Conservation (phyloP, 2,113 vertebrate species). For the Myotis yumanensis region DNA sequence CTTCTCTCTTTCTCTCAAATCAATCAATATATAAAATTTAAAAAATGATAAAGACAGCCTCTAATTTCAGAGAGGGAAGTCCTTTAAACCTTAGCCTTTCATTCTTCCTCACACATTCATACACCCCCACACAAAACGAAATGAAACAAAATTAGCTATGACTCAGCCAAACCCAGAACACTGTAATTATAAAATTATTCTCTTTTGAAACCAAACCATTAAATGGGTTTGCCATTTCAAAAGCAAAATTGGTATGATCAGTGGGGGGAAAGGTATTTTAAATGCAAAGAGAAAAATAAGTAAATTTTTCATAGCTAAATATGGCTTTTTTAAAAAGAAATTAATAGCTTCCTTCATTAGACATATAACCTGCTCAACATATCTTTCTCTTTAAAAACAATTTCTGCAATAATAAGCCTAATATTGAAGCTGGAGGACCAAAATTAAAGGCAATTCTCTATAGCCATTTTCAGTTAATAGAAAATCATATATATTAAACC, state of each 20-base stretch:
- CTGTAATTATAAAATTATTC: background rate
- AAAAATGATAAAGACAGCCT: background rate
- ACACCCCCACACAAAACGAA: background rate
- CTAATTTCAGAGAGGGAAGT: background rate
- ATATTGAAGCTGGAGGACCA: background rate
- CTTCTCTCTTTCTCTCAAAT: background rate
- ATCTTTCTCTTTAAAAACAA: conserved; percentile 20
- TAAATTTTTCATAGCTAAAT: background rate
- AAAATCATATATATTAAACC: background rate
- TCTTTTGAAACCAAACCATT: conserved; percentile 23
- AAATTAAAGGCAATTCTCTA: background rate
- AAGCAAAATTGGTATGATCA: background rate
- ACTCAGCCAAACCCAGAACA: background rate
- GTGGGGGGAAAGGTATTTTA: background rate
- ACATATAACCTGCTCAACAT: background rate
- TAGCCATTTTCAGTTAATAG: background rate
- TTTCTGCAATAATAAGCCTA: background rate
- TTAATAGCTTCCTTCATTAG: background rate
- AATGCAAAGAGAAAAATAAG: background rate
- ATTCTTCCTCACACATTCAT: background rate
- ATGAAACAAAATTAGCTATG: background rate
- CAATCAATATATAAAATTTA: background rate
- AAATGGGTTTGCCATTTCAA: background rate
- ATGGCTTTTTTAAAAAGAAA: background rate
- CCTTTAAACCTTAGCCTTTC: background rate